Conservation (phyloP, 2,888 invertebrate species). For the Orgyia antiqua region DNA sequence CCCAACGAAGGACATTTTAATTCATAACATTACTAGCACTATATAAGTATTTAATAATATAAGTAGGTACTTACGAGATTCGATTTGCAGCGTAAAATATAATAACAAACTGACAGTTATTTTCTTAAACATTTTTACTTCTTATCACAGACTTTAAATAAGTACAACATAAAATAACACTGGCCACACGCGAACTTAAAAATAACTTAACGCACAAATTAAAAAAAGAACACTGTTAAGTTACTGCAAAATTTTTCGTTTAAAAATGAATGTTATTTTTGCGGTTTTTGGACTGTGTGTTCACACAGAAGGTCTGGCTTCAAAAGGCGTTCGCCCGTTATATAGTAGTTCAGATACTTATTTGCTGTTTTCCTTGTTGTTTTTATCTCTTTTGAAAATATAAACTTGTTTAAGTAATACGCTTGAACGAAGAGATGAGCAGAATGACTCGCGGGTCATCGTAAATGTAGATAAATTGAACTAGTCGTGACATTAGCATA, state of each 20-base stretch:
- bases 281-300: conserved; percentile 10
- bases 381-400: conserved; percentile 19
- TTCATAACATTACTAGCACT: too few species aligned
- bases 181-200: conserved; percentile 5
- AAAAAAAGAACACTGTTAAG: too few species aligned
- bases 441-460: conserved; percentile 23
- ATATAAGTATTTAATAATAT: too few species aligned
- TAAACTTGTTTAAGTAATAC: conserved; percentile 14
- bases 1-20: too few species aligned
- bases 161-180: conserved; percentile 9
- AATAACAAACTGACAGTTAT: conserved; percentile 22
- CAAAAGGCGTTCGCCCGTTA: conserved; percentile 18
- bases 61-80: conserved; percentile 40
- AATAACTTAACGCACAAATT: not conserved
- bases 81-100: conserved; percentile 24
- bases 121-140: conserved; percentile 26
- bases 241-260: not conserved
- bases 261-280: not conserved
- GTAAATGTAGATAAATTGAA: conserved; percentile 27
- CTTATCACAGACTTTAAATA: conserved; percentile 13
- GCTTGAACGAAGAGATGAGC: conserved; percentile 17
- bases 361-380: conserved; percentile 24
- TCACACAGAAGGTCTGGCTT: conserved; percentile 13
- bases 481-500: conserved; percentile 30
- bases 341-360: conserved; percentile 17